phyloP scores from a whole-genome alignment of 2,797 vertebrate species.

The Chiroxiphia lanceolata region DNA sequence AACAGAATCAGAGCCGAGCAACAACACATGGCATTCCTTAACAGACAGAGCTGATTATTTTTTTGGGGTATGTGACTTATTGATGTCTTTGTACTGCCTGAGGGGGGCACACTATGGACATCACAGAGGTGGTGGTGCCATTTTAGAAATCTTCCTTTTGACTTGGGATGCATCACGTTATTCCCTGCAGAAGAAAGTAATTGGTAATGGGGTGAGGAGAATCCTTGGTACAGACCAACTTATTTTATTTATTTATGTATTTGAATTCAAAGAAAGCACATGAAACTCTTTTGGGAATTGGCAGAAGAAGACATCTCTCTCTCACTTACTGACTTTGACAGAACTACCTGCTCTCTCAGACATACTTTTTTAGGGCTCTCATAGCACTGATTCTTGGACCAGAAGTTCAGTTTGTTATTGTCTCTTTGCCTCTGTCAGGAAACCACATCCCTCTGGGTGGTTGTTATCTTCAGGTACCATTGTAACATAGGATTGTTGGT shows the following conservation, averaged over 20 bases:
- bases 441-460: neutral
- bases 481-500: neutral
- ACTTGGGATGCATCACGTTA: neutral
- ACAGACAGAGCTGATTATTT: neutral
- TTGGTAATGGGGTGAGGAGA: neutral
- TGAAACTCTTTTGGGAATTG: neutral
- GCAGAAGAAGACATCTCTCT: neutral
- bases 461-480: neutral
- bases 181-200: neutral
- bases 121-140: neutral
- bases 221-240: neutral
- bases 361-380: neutral
- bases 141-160: neutral
- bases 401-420: neutral
- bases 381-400: neutral
- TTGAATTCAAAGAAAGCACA: neutral
- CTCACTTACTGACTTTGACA: neutral
- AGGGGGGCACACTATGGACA: neutral
- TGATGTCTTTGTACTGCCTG: neutral
- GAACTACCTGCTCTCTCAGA: neutral
- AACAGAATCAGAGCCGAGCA: neutral
- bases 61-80: neutral
- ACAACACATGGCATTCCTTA: neutral
- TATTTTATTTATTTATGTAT: neutral
- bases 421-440: neutral